These are phyloP conservation scores for Caenorhabditis tropicalis DNA, from an alignment of 1,140 invertebrate genomes.

Conservation along the genomic window DNA sequence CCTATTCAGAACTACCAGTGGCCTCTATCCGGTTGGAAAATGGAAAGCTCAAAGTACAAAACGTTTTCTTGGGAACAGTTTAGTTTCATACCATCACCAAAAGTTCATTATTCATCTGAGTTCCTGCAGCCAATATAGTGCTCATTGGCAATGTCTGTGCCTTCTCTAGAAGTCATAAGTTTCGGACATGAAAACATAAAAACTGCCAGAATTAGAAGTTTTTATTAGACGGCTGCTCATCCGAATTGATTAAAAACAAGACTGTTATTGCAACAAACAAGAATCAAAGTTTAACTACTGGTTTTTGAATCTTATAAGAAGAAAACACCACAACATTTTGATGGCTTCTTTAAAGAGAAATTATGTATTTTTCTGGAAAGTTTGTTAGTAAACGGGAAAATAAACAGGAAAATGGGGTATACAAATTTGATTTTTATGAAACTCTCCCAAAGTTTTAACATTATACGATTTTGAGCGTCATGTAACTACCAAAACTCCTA, in stretches of 20 bases:
- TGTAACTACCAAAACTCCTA: too few relatives aligned
- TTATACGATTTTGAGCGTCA: too few relatives aligned
- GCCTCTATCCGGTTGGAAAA: background rate
- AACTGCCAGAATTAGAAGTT: background rate
- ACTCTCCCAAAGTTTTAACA: too few relatives aligned
- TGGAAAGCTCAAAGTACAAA: background rate
- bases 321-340: background rate
- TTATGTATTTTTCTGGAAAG: background rate
- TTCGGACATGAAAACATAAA: background rate
- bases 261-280: background rate
- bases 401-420: too few relatives aligned
- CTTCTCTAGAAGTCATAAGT: background rate
- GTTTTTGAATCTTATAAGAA: background rate
- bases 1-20: background rate
- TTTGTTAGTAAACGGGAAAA: too few relatives aligned
- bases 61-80: background rate
- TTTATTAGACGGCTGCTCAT: background rate
- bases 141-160: background rate
- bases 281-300: constrained; percentile 38
- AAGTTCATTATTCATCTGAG: background rate
- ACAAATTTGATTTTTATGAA: too few relatives aligned
- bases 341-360: background rate
- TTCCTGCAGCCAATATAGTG: background rate
- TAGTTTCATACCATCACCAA: background rate
- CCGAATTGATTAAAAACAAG: constrained; percentile 21